phyloP scores from a whole-genome alignment of 1,140 invertebrate genomes.

The Dolichoris vasculosae region DNA sequence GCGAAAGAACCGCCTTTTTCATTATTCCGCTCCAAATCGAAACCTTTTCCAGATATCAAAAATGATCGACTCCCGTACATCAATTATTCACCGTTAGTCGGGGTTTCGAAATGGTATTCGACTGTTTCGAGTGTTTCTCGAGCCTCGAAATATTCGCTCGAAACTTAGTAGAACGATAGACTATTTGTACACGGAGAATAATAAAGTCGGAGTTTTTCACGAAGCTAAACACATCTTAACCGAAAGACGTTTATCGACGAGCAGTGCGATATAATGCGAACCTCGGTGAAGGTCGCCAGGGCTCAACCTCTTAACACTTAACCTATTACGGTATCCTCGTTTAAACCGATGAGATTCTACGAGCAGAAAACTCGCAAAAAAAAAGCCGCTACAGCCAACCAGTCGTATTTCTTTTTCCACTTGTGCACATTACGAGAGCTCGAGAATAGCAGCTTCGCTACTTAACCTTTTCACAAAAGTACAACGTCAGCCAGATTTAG shows the following conservation, averaged over 20 bases:
- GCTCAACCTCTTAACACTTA: constrained; percentile 1
- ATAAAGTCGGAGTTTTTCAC: not conserved
- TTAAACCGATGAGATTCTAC: not conserved
- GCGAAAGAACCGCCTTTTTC: not conserved
- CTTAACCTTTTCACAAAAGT: too few species aligned
- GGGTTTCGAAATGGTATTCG: too few species aligned
- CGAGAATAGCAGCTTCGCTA: too few species aligned
- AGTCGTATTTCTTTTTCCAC: not conserved
- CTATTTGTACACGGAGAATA: not conserved
- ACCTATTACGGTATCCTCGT: constrained; percentile 10
- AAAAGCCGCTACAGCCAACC: not conserved
- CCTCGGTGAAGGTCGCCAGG: not conserved
- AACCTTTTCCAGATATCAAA: not conserved
- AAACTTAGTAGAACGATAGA: too few species aligned
- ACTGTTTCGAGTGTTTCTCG: too few species aligned
- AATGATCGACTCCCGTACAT: not conserved
- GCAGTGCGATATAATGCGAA: too few species aligned
- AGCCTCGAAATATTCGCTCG: too few species aligned
- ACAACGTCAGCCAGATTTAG: too few species aligned
- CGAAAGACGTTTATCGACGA: not conserved
- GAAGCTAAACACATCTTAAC: not conserved
- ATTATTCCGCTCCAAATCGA: not conserved
- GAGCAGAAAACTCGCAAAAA: not conserved
- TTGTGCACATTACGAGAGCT: not conserved
- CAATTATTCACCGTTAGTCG: not conserved